Percentiles rank a stretch among this genome's conserved stretches.
phyloP scores from a whole-genome alignment of 37 sponge, comb jelly and placozoan species.

The Dysidea cf. avara region DNA sequence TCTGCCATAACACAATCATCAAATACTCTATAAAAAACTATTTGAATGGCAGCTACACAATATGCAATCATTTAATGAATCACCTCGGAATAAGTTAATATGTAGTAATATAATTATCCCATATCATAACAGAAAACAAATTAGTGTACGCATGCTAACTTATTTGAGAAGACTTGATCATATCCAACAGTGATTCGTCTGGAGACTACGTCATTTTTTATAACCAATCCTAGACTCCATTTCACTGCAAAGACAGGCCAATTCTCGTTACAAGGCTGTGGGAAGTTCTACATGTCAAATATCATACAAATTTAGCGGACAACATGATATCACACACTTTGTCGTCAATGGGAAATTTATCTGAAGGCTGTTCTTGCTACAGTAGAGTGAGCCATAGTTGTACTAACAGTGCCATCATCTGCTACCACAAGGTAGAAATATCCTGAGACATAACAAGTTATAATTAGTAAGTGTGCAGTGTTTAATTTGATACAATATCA shows the following conservation, averaged over 20 bases:
- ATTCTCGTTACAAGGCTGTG: conserved; percentile 49
- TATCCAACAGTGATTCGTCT: conserved; percentile 32
- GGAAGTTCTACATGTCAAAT: conserved; percentile 32
- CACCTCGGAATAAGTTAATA: too few species aligned
- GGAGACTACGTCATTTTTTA: not conserved
- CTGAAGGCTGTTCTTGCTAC: conserved; percentile 24
- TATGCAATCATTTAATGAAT: too few species aligned
- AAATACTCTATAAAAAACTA: too few species aligned
- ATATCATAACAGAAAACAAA: too few species aligned
- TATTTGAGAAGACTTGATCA: conserved; percentile 61
- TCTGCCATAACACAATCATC: too few species aligned
- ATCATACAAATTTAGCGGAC: too few species aligned
- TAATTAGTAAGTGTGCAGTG: too few species aligned
- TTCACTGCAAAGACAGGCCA: conserved; percentile 66
- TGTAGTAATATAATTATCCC: too few species aligned
- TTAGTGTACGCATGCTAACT: too few species aligned
- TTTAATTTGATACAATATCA: too few species aligned
- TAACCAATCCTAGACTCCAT: conserved; percentile 70
- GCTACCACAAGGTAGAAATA: conserved; percentile 44
- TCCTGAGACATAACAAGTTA: too few species aligned
- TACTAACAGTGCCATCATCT: conserved; percentile 9
- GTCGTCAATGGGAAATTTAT: conserved; percentile 44
- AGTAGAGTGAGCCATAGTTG: conserved; percentile 23
- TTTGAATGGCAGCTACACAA: too few species aligned
- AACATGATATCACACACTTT: not conserved